These are phyloP conservation scores for Hyles vespertilio DNA, from an alignment of 1,140 invertebrate species.

Conservation along the genomic window DNA sequence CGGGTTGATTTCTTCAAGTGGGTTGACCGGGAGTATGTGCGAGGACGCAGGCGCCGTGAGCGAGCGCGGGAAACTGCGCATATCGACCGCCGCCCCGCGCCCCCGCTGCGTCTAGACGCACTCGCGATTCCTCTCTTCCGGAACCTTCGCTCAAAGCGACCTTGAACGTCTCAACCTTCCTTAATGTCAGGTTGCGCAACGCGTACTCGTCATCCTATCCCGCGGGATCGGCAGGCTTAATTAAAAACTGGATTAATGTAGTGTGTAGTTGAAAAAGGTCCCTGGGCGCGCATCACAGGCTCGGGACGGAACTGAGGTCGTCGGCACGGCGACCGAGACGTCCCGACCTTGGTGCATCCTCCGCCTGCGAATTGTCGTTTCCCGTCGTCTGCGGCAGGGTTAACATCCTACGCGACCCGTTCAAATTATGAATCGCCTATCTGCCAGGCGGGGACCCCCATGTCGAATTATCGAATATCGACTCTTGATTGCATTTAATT, in stretches of 20 bases:
- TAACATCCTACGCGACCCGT: conserved; percentile 34
- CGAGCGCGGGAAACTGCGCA: conserved; percentile 70
- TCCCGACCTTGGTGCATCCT: conserved; percentile 61
- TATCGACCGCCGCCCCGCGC: conserved; percentile 60
- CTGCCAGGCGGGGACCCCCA: background rate
- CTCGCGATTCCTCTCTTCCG: conserved; percentile 58
- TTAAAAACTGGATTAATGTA: conserved; percentile 35
- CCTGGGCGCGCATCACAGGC: conserved; percentile 1
- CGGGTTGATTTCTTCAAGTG: conserved; percentile 34
- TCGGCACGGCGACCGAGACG: conserved; percentile 55
- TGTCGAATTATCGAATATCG: background rate
- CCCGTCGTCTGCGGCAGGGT: conserved; percentile 37
- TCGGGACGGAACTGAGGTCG: conserved; percentile 37
- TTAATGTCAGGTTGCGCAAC: conserved; percentile 61
- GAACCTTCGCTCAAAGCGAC: conserved; percentile 67
- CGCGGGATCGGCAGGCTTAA: conserved; percentile 43
- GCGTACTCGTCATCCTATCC: conserved; percentile 29
- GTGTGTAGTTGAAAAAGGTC: conserved; percentile 13
- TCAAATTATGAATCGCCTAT: background rate
- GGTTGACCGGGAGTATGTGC: conserved; percentile 32
- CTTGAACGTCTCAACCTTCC: conserved; percentile 72
- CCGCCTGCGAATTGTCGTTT: conserved; percentile 34
- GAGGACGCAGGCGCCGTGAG: conserved; percentile 59
- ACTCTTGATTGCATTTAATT: conserved; percentile 7
- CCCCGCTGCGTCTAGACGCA: conserved; percentile 67